Evolutionary conservation across 2,888 invertebrate species (phyloP).

Genomic region (Macaria notata): DNA sequence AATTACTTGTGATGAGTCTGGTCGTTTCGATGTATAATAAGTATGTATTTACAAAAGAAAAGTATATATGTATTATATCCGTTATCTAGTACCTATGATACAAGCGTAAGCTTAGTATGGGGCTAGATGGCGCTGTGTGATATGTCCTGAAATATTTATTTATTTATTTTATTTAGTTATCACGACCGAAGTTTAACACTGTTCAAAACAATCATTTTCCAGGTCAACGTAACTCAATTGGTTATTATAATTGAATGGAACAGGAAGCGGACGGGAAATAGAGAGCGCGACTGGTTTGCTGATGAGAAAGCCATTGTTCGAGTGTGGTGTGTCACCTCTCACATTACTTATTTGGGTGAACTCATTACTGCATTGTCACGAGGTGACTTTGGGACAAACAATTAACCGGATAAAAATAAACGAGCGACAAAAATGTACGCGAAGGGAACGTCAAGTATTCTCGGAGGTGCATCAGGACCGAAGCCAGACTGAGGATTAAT

Average conservation of each 20-base stretch:
- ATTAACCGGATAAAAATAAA: slow-evolving; percentile 35
- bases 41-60: no score
- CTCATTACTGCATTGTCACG: slow-evolving; percentile 31
- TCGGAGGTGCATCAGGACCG: slow-evolving; percentile 55
- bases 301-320: slow-evolving; percentile 55
- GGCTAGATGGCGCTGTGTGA: no score
- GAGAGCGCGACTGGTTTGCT: slow-evolving; percentile 52
- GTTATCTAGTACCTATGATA: no score
- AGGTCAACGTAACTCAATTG: slow-evolving; percentile 51
- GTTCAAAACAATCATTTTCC: slow-evolving; percentile 36
- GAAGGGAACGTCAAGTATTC: slow-evolving; percentile 46
- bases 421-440: slow-evolving; percentile 21
- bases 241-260: slow-evolving; percentile 48
- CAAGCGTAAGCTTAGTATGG: no score
- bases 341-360: slow-evolving; percentile 34
- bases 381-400: slow-evolving; percentile 34
- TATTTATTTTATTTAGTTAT: no score
- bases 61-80: no score
- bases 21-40: no score
- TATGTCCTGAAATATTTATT: no score
- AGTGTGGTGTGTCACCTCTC: slow-evolving; percentile 35
- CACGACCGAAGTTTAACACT: slow-evolving; percentile 13
- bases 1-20: no score
- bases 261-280: slow-evolving; percentile 63
- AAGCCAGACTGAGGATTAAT: slow-evolving; percentile 61